Evolutionary conservation across 2,113 vertebrate species (phyloP).

Genomic region (Parotia lawesii): DNA sequence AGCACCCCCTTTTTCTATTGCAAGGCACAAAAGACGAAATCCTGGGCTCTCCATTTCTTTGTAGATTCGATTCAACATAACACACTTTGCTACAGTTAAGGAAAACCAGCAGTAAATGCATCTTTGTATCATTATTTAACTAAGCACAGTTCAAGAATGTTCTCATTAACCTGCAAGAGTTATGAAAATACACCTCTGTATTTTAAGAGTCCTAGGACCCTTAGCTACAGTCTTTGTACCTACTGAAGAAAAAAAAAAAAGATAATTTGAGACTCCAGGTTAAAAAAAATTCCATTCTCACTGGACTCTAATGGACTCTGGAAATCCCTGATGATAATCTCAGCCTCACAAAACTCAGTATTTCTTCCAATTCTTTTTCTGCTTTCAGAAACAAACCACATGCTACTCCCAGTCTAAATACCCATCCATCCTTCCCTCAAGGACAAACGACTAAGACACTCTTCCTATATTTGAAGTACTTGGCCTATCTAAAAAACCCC

Average conservation of each 20-base stretch:
- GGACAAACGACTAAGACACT: background rate
- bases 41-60: background rate
- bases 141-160: background rate
- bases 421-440: background rate
- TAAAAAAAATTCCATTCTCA: background rate
- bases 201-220: background rate
- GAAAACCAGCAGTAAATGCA: background rate
- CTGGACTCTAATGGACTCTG: background rate
- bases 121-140: background rate
- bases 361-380: background rate
- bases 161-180: background rate
- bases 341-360: background rate
- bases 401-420: background rate
- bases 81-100: background rate
- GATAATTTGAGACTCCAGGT: background rate
- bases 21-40: constrained; percentile 11
- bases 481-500: background rate
- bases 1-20: background rate
- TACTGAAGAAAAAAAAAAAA: background rate
- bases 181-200: background rate
- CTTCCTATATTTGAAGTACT: background rate
- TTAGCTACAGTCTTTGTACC: background rate
- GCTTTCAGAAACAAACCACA: background rate
- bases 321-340: background rate
- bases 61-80: background rate